Base-by-base conservation (phyloP, 2,113 vertebrate genomes). In the Melanotaenia duboulayi region DNA sequence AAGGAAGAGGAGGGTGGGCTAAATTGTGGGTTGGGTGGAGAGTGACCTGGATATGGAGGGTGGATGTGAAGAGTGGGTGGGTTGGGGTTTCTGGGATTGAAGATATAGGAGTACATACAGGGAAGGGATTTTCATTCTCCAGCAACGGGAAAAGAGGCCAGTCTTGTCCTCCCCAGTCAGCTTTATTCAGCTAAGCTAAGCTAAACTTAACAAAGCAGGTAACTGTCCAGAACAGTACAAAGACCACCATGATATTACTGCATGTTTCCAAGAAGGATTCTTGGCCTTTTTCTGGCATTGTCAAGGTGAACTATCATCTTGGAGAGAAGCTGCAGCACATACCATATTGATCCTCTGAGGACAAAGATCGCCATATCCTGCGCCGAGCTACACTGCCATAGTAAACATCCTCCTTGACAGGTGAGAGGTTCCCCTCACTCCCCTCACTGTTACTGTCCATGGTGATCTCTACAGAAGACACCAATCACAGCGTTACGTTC, bases 381-480 rank as follows among this genome's bases (percentile, higher is more conserved):
- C 92, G 94, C 78, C 93, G 93, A 91, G 93, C 94, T 94, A 92
- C 92, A 94, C 94, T 95, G 93, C 93, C 92, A 95, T 94, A 96
- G 96, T 95, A 95, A 95, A 95, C 93, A 92, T 95, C 94, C 89
- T 95, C 95, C 95, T 94, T 94, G 92, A 91, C 89, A 84, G 95
- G 94, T 90, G 96, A 96, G 92, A 95, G 93, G 92, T 94, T 94
- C 91, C 95, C 95, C 94, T 96, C 95, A 95, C 95, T 95, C 93
- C 95, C 95, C 94, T 95, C 96, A 95, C 95, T 96, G 96, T 95
- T 95, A 95, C 96, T 95, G 93, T 96, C 96, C 95, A 95, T 92
- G 94, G 96, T 96, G 95, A 96, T 95, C 93, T 96, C 96, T 95
- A 95, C 60, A 95, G 94, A 92, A 94, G 85, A 95, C 92, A 95